Evolutionary conservation across 1,140 invertebrate genomes (phyloP), one percentile per base, ranked within the genome.

Genomic region (Ips typographus): DNA sequence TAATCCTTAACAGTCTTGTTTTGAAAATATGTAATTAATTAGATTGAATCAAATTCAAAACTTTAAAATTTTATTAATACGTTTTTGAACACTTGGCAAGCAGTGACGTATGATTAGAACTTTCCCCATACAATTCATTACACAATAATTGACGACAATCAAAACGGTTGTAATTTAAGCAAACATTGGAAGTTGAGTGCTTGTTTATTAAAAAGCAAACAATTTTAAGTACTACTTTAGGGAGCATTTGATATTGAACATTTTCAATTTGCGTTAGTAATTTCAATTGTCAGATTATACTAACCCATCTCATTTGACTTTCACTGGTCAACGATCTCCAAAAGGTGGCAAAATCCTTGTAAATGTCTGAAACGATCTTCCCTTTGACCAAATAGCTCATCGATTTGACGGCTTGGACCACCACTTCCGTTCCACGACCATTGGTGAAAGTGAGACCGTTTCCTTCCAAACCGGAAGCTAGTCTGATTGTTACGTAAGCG

Each of bases 291-390:
- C 8, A 40, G 61, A 8, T 64, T 52, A 39, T 2, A 37, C 82
- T 81, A 85, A 94, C 92, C 94, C 94, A 96, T 91, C 94, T 84
- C 71, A 96, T 82, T 82, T 96, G 94, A 55, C 90, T 89, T 75
- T 96, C 93, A 75, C 90, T 94, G 0, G 93, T 94, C 2, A 97
- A 79, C 39, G 85, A 83, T 63, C 92, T 83, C 92, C 93, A 96
- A 76, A 93, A 94, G 1, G 69, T 75, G 4, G 83, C 88, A 80
- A 96, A 96, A 77, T 95, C 83, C 1, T 83, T 81, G 75, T 87
- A 95, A 71, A 96, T 95, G 8, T 90, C 85, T 3, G 82, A 75
- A 62, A 83, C 79, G 77, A 86, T 84, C 78, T 85, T 76, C 0
- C 89, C 89, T 22, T 92, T 80, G 1, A 96, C 79, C 40, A 95